Evolutionary conservation across 1,140 invertebrate species (phyloP).

Genomic region (Holcopasites calliopsidis): DNA sequence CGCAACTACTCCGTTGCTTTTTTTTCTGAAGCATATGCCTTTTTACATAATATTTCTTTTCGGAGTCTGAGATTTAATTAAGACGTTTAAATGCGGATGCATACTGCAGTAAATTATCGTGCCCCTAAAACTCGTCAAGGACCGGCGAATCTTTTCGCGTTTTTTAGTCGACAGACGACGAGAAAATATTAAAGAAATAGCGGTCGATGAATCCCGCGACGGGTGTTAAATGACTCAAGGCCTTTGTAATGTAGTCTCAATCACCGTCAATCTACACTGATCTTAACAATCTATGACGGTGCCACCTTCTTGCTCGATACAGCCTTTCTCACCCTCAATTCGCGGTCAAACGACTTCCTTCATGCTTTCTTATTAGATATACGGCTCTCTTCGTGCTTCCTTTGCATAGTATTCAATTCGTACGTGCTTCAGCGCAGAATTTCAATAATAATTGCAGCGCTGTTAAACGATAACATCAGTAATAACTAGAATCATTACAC

Average conservation of each 20-base stretch:
- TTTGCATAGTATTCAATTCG: not conserved
- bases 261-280: slow-evolving; percentile 68
- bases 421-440: too few relatives aligned
- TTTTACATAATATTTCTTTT: not conserved
- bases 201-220: slow-evolving; percentile 36
- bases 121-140: slow-evolving; percentile 29
- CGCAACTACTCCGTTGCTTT: too few relatives aligned
- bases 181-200: slow-evolving; percentile 30
- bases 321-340: slow-evolving; percentile 14
- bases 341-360: slow-evolving; percentile 8
- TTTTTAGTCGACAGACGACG: not conserved
- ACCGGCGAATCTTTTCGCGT: not conserved
- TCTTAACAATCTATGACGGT: slow-evolving; percentile 57
- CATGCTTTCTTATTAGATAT: not conserved
- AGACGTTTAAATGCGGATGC: slow-evolving; percentile 31
- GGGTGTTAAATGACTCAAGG: slow-evolving; percentile 65
- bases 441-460: too few relatives aligned
- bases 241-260: slow-evolving; percentile 71
- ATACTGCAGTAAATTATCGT: slow-evolving; percentile 24
- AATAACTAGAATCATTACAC: too few relatives aligned
- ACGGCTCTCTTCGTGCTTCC: too few relatives aligned
- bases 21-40: not conserved
- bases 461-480: too few relatives aligned
- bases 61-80: slow-evolving; percentile 3
- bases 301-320: slow-evolving; percentile 49